Conservation (phyloP, 2,113 vertebrate species). For the Phylloscopus trochilus region DNA sequence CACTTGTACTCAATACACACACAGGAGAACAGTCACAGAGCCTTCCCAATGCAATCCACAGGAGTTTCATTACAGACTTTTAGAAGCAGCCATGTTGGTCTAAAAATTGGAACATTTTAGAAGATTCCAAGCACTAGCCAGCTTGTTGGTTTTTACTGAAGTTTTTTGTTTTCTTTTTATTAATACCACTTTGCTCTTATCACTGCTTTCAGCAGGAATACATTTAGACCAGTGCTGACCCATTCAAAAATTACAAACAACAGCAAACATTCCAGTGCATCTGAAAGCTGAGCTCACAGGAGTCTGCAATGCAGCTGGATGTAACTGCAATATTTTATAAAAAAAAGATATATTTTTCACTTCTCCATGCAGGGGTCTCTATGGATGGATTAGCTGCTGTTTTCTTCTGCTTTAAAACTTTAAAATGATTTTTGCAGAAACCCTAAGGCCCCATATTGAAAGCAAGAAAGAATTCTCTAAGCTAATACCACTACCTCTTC, state of each 20-base stretch:
- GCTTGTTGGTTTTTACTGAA: neutral
- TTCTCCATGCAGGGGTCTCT: neutral
- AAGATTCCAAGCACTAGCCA: neutral
- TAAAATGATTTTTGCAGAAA: neutral
- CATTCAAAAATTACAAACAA: neutral
- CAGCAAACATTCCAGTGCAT: neutral
- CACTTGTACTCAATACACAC: neutral
- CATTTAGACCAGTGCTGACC: neutral
- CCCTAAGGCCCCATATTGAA: neutral
- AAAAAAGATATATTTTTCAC: neutral
- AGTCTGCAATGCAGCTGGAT: neutral
- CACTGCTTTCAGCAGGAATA: neutral
- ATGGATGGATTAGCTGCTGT: neutral
- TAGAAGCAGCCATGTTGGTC: accelerated
- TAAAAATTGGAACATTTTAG: neutral
- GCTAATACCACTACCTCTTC: neutral
- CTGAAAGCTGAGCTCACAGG: neutral
- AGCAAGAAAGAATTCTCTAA: neutral
- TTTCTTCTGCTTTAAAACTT: neutral
- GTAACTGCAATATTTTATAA: neutral
- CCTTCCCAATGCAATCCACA: neutral
- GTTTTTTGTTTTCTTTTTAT: neutral
- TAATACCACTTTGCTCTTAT: neutral
- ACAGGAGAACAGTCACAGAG: neutral
- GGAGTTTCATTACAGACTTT: neutral